Evolutionary conservation across 2,113 vertebrate species (phyloP), one percentile per base, ranked within the genome.

Genomic region (Chrysochloris asiatica): DNA sequence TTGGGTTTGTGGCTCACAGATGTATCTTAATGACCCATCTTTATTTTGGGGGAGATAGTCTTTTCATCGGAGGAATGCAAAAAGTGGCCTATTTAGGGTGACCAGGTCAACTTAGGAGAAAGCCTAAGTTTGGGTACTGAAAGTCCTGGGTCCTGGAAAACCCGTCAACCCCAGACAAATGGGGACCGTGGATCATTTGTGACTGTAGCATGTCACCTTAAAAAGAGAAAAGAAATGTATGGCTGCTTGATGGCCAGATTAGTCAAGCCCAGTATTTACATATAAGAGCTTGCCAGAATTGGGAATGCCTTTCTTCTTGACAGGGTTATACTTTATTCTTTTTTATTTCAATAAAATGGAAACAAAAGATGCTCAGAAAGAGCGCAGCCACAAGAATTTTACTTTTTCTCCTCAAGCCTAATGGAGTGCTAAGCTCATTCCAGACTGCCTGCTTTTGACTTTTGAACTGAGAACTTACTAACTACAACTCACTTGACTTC

Each of bases 151-250:
- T 79, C 14, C 12, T 33, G 52, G 50, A 71, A 56, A 41, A 59
- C 45, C 24, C 48, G 43, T 8, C 16, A 12, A 73, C 17, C 52
- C 48, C 33, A 28, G 59, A 84, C 45, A 45, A 30, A 28, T 1
- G 0, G 3, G 65, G 45, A n/a, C n/a, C n/a, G n/a, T n/a, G n/a
- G n/a, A 26, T 2, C 24, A 65, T 2, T 10, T 17, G 43, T n/a
- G 43, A 26, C 17, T 14, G 33, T 28, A 76, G n/a, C 24, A 0
- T 1, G 33, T 41, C 48, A 59, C 8, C 6, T 45, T 19, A 16
- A 33, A 45, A 56, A 16, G 36, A n/a, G 56, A 22, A 8, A 3
- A 7, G 41, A n/a, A n/a, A n/a, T 38, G 43, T 24, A 38, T 48
- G 67, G 10, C 48, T 43, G 28, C 67, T 30, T 24, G 22, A 24